These are phyloP conservation scores for Allophyes oxyacanthae DNA, from an alignment of 2,888 invertebrate species.

Conservation along the genomic window DNA sequence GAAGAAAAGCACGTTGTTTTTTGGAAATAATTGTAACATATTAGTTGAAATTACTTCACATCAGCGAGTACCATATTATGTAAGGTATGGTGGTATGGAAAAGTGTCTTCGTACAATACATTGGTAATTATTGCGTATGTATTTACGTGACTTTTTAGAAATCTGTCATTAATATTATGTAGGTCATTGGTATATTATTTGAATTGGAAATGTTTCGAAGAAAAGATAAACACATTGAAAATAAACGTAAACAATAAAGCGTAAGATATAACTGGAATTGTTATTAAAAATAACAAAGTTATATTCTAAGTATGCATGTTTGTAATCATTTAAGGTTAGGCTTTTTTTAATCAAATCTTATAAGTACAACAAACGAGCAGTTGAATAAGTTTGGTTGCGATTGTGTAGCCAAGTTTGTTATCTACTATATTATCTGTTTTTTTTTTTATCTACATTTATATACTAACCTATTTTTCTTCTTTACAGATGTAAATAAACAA, in stretches of 20 bases:
- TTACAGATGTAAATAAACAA: constrained; percentile 80
- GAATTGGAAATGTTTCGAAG: background rate
- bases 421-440: no score
- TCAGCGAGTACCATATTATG: constrained; percentile 39
- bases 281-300: no score
- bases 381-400: no score
- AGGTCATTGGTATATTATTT: constrained; percentile 19
- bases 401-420: no score
- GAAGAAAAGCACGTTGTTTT: constrained; percentile 27
- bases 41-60: constrained; percentile 40
- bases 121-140: constrained; percentile 14
- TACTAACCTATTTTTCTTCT: constrained; percentile 62
- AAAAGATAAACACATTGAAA: no score
- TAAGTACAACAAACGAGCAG: no score
- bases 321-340: no score
- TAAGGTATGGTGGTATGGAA: constrained; percentile 43
- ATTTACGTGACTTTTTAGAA: constrained; percentile 37
- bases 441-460: background rate
- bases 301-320: no score
- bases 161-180: constrained; percentile 3
- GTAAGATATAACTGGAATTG: no score
- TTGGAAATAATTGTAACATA: constrained; percentile 40
- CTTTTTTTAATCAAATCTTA: no score
- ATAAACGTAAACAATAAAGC: no score
- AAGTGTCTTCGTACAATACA: constrained; percentile 21